Percentiles rank a stretch among this genome's conserved stretches.
phyloP scores from a whole-genome alignment of 2,888 invertebrate genomes.

The Strigamia maritima region DNA sequence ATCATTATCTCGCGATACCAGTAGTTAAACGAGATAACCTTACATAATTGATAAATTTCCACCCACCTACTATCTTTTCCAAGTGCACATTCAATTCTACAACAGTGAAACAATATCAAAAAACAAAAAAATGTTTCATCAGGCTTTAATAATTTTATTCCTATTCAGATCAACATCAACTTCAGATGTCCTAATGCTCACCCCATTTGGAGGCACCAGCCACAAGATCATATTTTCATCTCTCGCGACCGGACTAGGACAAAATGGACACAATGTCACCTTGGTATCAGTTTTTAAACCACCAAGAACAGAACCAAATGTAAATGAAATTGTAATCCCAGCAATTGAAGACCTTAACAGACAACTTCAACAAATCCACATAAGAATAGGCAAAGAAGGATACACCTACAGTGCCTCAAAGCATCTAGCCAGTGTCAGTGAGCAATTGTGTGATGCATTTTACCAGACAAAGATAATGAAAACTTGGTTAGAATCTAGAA shows the following conservation, averaged over 20 bases:
- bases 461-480: background rate
- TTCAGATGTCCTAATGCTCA: background rate
- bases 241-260: background rate
- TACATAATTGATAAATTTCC: no score
- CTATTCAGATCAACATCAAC: background rate
- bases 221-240: background rate
- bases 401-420: background rate
- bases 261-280: background rate
- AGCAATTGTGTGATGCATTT: background rate
- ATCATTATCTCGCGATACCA: background rate
- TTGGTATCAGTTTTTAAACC: background rate
- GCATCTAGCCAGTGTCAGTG: background rate
- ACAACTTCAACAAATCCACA: background rate
- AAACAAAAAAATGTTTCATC: background rate
- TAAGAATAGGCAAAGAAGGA: background rate
- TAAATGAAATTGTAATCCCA: background rate
- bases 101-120: background rate
- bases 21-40: no score
- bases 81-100: no score
- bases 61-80: no score
- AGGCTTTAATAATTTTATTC: no score
- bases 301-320: background rate
- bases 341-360: background rate
- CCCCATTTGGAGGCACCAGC: background rate
- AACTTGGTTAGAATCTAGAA: background rate